Base-by-base conservation (phyloP, 2,888 invertebrate species). In the Zygothrica quintamaculata region DNA sequence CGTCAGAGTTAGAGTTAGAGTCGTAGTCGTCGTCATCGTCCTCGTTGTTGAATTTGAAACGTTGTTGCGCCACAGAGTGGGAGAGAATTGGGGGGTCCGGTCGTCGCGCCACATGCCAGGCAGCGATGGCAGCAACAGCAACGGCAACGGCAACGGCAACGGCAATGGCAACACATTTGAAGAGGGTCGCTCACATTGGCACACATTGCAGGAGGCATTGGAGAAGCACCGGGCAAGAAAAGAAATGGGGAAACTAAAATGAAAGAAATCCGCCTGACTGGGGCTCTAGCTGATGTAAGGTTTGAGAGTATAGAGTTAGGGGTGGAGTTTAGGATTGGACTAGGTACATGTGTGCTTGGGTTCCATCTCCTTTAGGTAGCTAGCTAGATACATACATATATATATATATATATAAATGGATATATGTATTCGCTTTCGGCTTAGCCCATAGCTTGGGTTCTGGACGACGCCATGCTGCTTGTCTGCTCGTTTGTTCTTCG, bases 401-500 rank as follows among this genome's bases (percentile, higher is more conserved):
- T 22, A 22, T 22, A 22, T 22, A 22, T 22, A 22, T 22, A 22
- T 31, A n/a, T n/a, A n/a, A n/a, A n/a, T n/a, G 22, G 13, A n/a
- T 33, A 29, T 52, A 34, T 56, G 51, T 47, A 46, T 43, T 50
- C 39, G 51, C 61, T 73, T 57, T 46, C 26, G 53, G 59, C 74
- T 74, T 57, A 65, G 64, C 57, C 61, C 43, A 51, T 56, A 26
- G 76, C 59, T 71, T 53, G 61, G 40, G 61, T 34, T 55, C 48
- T 55, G 65, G 65, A 55, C 75, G 80, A 68, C 77, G 62, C 77
- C 69, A 59, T 70, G 73, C 81, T 68, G 85, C 84, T 78, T 69
- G 84, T 86, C 84, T 84, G 84, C 84, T 80, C 80, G 87, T 82
- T 85, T 85, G 81, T 82, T 87, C 88, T 84, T 84, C 82, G 82